Evolutionary conservation across 2,113 vertebrate species (phyloP), one percentile per base, ranked within the genome.

Genomic region (Clupea harengus): DNA sequence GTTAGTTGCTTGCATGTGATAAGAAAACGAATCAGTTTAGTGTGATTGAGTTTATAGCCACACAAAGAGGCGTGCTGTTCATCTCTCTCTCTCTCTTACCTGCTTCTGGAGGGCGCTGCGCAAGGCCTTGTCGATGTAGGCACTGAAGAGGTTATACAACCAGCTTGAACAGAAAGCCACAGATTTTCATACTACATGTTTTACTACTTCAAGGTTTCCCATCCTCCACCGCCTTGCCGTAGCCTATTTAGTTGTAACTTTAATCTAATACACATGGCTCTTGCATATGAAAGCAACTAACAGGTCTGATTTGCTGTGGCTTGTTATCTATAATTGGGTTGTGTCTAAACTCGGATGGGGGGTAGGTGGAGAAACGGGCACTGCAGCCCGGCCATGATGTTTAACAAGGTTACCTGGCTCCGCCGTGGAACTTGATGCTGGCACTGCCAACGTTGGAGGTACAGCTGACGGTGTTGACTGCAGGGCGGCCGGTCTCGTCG

Each of bases 121-220:
- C 49, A 96, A 80, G 25, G 92, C 90, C 83, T 92, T 91, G 1
- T 93, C 87, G 67, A 95, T 85, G 84, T 84, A 93, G 0, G 1
- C 46, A 15, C 10, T 88, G 82, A 96, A 95, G 72, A 95, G 94
- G 89, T 94, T 95, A 91, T 95, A 95, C 72, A 96, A 86, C 95
- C 95, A 95, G 84, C 95, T 96, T 89, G 54, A 89, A 93, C 11
- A 83, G n/a, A 88, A 67, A 85, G 72, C 72, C 72, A 78, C 72
- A 78, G 17, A 10, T 39, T 39, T 39, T 39, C 39, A 39, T 39
- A 39, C 39, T 39, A 39, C 39, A 39, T 39, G 39, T 39, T 39
- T 39, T 39, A 39, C 39, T 39, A 39, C 39, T 2, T 39, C 2
- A 39, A 39, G 39, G 39, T 39, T 13, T 78, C 28, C 10, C 72